Conservation (phyloP, 2,113 vertebrate genomes). For the Cavia aperea region DNA sequence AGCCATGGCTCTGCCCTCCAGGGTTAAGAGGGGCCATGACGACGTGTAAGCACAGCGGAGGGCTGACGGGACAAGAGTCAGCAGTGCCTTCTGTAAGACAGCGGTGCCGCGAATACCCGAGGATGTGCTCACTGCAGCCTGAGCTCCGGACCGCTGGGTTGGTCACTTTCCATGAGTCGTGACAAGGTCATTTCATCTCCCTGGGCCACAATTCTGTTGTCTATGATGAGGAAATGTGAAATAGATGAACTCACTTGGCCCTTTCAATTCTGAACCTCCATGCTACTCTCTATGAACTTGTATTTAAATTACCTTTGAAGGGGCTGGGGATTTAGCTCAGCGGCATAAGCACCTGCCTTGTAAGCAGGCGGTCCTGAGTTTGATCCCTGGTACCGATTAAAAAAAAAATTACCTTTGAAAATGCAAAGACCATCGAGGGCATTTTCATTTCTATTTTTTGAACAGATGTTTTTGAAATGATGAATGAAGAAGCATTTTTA, state of each 20-base stretch:
- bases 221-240: neutral
- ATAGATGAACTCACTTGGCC: neutral
- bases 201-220: neutral
- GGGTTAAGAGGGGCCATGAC: neutral
- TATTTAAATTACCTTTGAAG: neutral
- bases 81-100: neutral
- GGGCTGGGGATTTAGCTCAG: no score
- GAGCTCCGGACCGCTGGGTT: neutral
- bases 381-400: no score
- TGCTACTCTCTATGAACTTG: neutral
- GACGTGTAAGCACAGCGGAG: neutral
- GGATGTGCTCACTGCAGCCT: neutral
- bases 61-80: neutral
- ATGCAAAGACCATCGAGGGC: neutral
- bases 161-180: neutral
- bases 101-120: accelerated
- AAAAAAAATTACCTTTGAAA: neutral
- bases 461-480: conserved; percentile 3
- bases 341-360: no score
- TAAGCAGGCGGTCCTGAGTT: no score
- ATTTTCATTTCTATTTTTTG: conserved; percentile 18
- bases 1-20: accelerated
- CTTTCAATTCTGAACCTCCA: neutral
- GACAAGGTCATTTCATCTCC: neutral
- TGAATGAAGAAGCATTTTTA: neutral